Percentiles rank a stretch among this genome's conserved stretches.
Evolutionary conservation across 2,888 invertebrate genomes (phyloP).

Genomic region (Agelastica alni): DNA sequence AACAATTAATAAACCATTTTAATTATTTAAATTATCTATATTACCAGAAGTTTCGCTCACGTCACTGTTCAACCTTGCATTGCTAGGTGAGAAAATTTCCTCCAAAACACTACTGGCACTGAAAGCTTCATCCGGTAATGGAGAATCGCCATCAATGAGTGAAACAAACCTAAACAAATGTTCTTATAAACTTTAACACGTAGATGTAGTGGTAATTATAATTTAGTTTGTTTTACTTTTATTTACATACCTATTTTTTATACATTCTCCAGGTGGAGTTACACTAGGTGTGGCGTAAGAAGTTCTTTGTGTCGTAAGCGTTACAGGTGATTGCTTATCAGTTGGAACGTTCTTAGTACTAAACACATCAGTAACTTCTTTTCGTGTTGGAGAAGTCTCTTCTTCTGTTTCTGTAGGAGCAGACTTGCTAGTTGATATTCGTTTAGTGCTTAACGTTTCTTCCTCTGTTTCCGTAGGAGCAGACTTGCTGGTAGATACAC

Average conservation of each 20-base stretch:
- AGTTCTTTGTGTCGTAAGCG: slow-evolving; percentile 16
- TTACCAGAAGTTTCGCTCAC: slow-evolving; percentile 37
- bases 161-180: slow-evolving; percentile 53
- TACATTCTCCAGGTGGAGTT: slow-evolving; percentile 59
- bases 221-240: slow-evolving; percentile 3
- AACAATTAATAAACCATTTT: neutral
- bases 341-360: neutral
- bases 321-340: neutral
- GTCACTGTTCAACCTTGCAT: slow-evolving; percentile 57
- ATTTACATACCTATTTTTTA: slow-evolving; percentile 55
- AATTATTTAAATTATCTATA: neutral
- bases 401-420: slow-evolving; percentile 3
- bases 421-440: neutral
- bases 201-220: neutral
- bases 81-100: slow-evolving; percentile 59
- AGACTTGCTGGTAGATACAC: too few relatives aligned
- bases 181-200: too few relatives aligned
- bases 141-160: slow-evolving; percentile 58
- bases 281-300: slow-evolving; percentile 42
- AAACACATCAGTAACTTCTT: slow-evolving; percentile 2
- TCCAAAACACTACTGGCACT: slow-evolving; percentile 63
- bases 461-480: neutral
- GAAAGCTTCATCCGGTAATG: slow-evolving; percentile 61
- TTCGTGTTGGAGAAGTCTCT: neutral
- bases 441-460: neutral